Evolutionary conservation across 1,140 invertebrate genomes (phyloP).

Genomic region (Holotrichia oblita): DNA sequence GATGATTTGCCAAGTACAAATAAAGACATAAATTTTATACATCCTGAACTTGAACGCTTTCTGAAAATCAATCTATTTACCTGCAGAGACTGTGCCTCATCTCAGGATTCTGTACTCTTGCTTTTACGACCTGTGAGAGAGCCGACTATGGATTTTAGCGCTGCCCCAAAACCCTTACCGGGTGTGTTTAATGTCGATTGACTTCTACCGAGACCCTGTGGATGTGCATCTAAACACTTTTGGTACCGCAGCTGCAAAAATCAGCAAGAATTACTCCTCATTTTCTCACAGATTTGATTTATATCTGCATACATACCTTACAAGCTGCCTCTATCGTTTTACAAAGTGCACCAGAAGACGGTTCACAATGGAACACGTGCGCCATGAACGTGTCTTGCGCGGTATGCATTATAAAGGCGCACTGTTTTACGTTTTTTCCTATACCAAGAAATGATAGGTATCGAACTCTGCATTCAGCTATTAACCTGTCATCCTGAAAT

Average conservation of each 20-base stretch:
- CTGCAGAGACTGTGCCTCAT: slow-evolving; percentile 74
- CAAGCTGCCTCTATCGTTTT: slow-evolving; percentile 98
- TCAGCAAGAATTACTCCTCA: slow-evolving; percentile 35
- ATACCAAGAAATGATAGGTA: slow-evolving; percentile 97
- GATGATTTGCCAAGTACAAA: no score
- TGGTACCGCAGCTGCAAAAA: slow-evolving; percentile 84
- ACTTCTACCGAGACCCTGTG: slow-evolving; percentile 69
- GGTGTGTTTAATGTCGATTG: slow-evolving; percentile 57
- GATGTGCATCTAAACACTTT: slow-evolving; percentile 94
- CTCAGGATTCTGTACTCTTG: slow-evolving; percentile 77
- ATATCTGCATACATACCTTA: slow-evolving; percentile 76
- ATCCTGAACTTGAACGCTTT: no score
- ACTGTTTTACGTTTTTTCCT: slow-evolving; percentile 91
- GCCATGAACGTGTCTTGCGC: slow-evolving; percentile 92
- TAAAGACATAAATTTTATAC: no score
- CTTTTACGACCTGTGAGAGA: slow-evolving; percentile 76
- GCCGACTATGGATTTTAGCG: slow-evolving; percentile 79
- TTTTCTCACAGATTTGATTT: not conserved
- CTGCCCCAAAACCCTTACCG: slow-evolving; percentile 71
- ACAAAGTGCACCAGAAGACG: slow-evolving; percentile 91
- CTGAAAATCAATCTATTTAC: slow-evolving; percentile 56
- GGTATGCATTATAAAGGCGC: slow-evolving; percentile 95
- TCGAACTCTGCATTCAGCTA: slow-evolving; percentile 92
- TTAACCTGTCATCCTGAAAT: slow-evolving; percentile 77
- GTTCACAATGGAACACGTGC: slow-evolving; percentile 95